Evolutionary conservation across 2,113 vertebrate genomes (phyloP), one percentile per base, ranked within the genome.

Genomic region (Meleagris gallopavo): DNA sequence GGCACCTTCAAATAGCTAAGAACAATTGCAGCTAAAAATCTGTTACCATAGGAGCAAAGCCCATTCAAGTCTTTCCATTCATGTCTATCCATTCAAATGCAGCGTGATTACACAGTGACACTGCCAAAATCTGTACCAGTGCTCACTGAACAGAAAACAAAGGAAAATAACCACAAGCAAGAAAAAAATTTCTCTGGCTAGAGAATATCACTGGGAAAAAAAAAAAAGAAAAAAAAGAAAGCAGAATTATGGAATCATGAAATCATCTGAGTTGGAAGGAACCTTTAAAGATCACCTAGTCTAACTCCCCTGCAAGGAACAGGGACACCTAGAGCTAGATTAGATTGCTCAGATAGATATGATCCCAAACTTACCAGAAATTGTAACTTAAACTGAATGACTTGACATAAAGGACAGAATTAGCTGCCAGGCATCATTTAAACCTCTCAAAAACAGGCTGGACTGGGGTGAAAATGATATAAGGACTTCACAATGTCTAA

Each of bases 31-130:
- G 76, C 38, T 54, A 40, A 61, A 93, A 88, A 78, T 80, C 64
- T 77, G 82, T 90, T 88, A 81, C 91, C 57, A 57, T 77, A 86
- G 85, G 48, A 91, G 79, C 79, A 88, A 88, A 95, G 16, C 36
- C 60, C 34, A n/a, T 91, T 85, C 69, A 83, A 58, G 46, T 43
- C 72, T 57, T 30, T 24, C 52, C 76, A 24, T n/a, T 90, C 57
- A 93, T 20, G 32, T 58, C 72, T 57, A 40, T 24, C 52, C 76
- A 24, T n/a, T 90, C 52, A 93, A 89, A 89, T 45, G 71, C 74
- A 74, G 6, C 16, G 19, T 46, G 57, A 88, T 75, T 86, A 54
- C 24, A 61, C 22, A 52, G 73, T 90, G 88, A 61, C 69, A 65
- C 52, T 93, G 85, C 88, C 80, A 86, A 91, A 95, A 91, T 67